phyloP scores from a whole-genome alignment of 2,797 vertebrate genomes.

The Dryobates pubescens region DNA sequence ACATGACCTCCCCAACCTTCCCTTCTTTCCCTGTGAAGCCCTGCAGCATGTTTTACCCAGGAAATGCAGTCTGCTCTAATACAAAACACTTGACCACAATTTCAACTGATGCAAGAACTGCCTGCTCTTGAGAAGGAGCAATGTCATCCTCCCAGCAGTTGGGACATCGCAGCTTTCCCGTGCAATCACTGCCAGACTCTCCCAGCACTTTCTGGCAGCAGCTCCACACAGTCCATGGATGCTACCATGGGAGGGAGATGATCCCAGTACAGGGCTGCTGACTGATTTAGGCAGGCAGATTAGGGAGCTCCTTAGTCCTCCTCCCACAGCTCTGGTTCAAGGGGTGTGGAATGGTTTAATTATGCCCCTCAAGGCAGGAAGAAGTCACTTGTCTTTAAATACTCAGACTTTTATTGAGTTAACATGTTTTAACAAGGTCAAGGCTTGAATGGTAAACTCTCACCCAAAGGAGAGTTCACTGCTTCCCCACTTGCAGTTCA shows the following conservation, averaged over 20 bases:
- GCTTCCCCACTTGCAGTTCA: not conserved
- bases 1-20: not conserved
- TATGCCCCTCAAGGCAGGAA: slow-evolving; percentile 60
- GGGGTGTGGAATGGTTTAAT: slow-evolving; percentile 56
- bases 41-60: not conserved
- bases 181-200: not conserved
- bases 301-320: not conserved
- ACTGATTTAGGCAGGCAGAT: not conserved
- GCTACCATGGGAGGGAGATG: not conserved
- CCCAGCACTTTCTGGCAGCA: not conserved
- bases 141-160: not conserved
- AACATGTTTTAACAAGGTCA: slow-evolving; percentile 67
- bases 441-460: slow-evolving; percentile 18
- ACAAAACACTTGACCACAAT: not conserved
- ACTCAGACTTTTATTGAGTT: slow-evolving; percentile 58
- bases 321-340: slow-evolving; percentile 12
- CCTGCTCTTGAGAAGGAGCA: not conserved
- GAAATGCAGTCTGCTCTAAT: not conserved
- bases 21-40: rapidly evolving
- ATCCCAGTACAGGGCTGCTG: not conserved
- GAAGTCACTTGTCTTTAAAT: slow-evolving; percentile 58
- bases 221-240: not conserved
- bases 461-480: not conserved
- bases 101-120: not conserved
- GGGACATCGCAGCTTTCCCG: not conserved